Evolutionary conservation across 2,888 invertebrate genomes (phyloP), one percentile per base, ranked within the genome.

Genomic region (Dynastes hyllus): DNA sequence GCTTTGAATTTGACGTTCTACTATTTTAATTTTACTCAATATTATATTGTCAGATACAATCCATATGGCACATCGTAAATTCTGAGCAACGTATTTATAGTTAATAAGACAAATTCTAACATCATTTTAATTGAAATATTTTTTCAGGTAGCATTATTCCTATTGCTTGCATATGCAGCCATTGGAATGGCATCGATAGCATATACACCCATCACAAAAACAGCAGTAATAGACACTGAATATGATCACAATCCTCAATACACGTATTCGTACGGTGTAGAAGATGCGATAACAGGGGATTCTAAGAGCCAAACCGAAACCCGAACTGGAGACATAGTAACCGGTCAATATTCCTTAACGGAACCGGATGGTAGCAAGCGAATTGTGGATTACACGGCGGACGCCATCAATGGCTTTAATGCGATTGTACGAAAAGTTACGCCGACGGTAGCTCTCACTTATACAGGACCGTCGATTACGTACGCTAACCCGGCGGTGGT

Each of bases 341-440:
- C 91, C 85, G 92, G 89, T 87, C 92, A 91, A 84, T 92, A 92
- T 89, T 90, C 91, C 51, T 87, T 92, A 67, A 86, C 89, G 37
- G 91, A 92, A 83, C 91, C 93, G 40, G 93, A 93, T 85, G 93
- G 93, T 83, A 92, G 91, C 78, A 91, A 91, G 86, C 91, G 93
- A 82, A 92, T 91, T 45, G 93, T 93, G 0, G 93, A 93, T 82
- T 92, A 92, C 85, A 87, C 90, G 69, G 91, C 91, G 16, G 91
- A 91, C 83, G 89, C 90, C 79, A 84, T 90, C 73, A 88, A 90
- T 80, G 91, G 91, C 3, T 92, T 91, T 88, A 91, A 91, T 87
- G 91, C 91, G 76, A 90, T 91, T 66, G 91, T 92, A 3, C 90
- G 90, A 83, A 90, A 90, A 81, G 82, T 88, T 79, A 84, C 85